Evolutionary conservation across 2,888 invertebrate genomes (phyloP).

Genomic region (Volucella inanis): DNA sequence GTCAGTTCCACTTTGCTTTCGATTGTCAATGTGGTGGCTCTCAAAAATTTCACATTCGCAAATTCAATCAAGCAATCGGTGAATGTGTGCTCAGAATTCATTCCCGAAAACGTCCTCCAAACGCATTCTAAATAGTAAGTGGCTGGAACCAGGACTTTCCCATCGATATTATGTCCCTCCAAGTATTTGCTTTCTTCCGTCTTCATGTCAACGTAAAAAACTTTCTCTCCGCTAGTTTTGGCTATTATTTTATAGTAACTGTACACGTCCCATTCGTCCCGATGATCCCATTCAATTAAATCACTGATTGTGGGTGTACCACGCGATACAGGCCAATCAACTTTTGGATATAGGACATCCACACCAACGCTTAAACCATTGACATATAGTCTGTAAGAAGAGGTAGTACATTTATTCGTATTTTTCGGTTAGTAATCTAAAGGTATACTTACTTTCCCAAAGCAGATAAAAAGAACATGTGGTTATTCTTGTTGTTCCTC

Average conservation of each 20-base stretch:
- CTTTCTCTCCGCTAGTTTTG: constrained; percentile 86
- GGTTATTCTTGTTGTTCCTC: constrained; percentile 83
- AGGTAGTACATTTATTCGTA: not conserved
- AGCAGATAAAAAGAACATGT: constrained; percentile 79
- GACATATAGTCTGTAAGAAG: constrained; percentile 87
- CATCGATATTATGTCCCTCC: constrained; percentile 92
- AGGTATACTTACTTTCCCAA: constrained; percentile 82
- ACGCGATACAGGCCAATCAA: constrained; percentile 91
- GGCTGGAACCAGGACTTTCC: constrained; percentile 88
- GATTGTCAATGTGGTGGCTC: constrained; percentile 91
- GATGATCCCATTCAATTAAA: constrained; percentile 92
- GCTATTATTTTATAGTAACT: constrained; percentile 86
- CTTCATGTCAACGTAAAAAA: constrained; percentile 85
- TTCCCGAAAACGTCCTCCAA: constrained; percentile 88
- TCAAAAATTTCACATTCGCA: constrained; percentile 90
- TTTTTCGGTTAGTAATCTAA: too few relatives aligned
- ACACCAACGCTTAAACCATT: constrained; percentile 89
- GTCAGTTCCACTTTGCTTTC: constrained; percentile 85
- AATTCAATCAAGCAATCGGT: constrained; percentile 90
- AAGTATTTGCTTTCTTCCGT: constrained; percentile 88
- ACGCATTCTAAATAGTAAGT: constrained; percentile 90
- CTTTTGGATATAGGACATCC: constrained; percentile 88
- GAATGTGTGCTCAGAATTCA: constrained; percentile 85
- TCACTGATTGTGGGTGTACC: constrained; percentile 93
- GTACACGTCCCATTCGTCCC: constrained; percentile 88